phyloP scores from a whole-genome alignment of 1,140 invertebrate genomes.

The Listronotus bonariensis region DNA sequence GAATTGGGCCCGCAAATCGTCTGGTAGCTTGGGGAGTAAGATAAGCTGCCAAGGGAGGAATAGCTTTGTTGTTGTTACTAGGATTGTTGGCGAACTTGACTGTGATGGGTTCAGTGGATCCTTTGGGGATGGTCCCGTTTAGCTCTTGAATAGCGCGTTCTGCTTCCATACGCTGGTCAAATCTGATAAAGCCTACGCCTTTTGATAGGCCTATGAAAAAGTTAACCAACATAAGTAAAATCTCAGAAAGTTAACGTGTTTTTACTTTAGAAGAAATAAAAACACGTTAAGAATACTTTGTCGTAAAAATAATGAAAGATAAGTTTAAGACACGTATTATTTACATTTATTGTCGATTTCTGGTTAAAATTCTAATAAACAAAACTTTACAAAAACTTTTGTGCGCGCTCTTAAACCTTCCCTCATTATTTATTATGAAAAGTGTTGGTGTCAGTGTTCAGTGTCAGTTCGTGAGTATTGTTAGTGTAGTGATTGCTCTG shows the following conservation, averaged over 20 bases:
- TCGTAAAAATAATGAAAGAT: conserved; percentile 6
- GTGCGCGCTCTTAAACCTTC: no score
- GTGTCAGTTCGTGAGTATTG: conserved; percentile 1
- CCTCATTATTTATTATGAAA: not conserved
- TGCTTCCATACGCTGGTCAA: conserved; percentile 96
- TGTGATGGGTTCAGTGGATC: conserved; percentile 95
- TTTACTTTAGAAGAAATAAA: no score
- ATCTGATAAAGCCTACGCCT: conserved; percentile 98
- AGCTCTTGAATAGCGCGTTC: conserved; percentile 97
- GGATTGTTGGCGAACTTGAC: conserved; percentile 99
- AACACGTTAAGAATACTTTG: no score
- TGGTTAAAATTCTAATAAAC: no score
- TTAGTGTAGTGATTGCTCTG: conserved; percentile 50
- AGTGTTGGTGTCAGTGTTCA: no score
- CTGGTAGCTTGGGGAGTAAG: conserved; percentile 79
- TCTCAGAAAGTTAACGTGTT: not conserved
- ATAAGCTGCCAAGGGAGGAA: conserved; percentile 91
- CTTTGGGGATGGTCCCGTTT: conserved; percentile 95
- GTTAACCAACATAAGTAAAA: conserved; percentile 1
- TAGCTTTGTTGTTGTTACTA: conserved; percentile 90
- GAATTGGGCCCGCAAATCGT: conserved; percentile 89
- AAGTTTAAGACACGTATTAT: not conserved
- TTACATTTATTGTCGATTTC: no score
- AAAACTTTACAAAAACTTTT: no score
- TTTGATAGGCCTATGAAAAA: conserved; percentile 84